Conservation (phyloP, 2,113 vertebrate species). For the Cebus imitator region DNA sequence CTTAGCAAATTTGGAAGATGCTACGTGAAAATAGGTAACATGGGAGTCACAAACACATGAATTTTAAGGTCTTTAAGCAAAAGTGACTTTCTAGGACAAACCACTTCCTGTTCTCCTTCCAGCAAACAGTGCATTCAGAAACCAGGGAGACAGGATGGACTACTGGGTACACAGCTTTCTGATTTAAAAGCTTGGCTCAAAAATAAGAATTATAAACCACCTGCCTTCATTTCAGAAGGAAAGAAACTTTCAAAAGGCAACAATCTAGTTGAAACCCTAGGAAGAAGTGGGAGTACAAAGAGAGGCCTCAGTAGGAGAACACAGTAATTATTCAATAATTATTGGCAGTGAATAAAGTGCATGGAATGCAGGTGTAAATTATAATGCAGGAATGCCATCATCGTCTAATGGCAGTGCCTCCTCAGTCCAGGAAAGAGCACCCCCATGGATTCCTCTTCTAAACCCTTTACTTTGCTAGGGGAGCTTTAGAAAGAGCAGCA, state of each 20-base stretch:
- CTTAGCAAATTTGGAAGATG: slow-evolving; percentile 82
- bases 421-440: slow-evolving; percentile 40
- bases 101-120: slow-evolving; percentile 75
- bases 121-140: slow-evolving; percentile 65
- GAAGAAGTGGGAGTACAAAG: slow-evolving; percentile 73
- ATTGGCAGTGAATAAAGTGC: slow-evolving; percentile 74
- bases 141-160: slow-evolving; percentile 30
- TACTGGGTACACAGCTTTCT: slow-evolving; percentile 58
- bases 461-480: slow-evolving; percentile 48
- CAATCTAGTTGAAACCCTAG: slow-evolving; percentile 67
- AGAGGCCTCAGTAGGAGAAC: slow-evolving; percentile 64
- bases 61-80: slow-evolving; percentile 84
- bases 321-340: slow-evolving; percentile 81
- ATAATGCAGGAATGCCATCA: slow-evolving; percentile 72
- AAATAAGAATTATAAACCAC: slow-evolving; percentile 75
- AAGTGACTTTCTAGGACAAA: slow-evolving; percentile 82
- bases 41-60: slow-evolving; percentile 81
- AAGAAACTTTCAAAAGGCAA: slow-evolving; percentile 73
- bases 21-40: slow-evolving; percentile 82
- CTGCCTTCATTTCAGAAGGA: slow-evolving; percentile 58
- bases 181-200: slow-evolving; percentile 61
- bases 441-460: slow-evolving; percentile 40
- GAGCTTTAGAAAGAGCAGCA: slow-evolving; percentile 57
- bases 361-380: slow-evolving; percentile 74
- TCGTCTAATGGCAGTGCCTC: slow-evolving; percentile 31